Percentiles rank a stretch among this genome's conserved stretches.
phyloP scores from a whole-genome alignment of 2,888 invertebrate species.

The Metopia argyrocephala region DNA sequence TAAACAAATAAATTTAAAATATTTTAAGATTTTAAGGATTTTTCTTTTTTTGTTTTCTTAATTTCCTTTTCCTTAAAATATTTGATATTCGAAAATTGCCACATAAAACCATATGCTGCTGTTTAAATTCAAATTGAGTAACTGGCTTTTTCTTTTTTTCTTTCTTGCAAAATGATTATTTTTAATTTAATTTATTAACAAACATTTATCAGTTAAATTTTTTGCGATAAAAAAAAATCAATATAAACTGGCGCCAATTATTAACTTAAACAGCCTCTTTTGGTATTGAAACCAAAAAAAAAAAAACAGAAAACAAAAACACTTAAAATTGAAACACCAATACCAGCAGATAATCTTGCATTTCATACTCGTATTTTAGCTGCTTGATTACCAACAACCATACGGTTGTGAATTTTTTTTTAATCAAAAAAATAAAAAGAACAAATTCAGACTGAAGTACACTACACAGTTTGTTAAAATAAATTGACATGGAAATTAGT shows the following conservation, averaged over 20 bases:
- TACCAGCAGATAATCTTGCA: no score
- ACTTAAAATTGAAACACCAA: no score
- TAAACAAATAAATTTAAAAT: background rate
- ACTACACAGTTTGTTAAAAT: conserved; percentile 70
- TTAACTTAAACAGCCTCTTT: conserved; percentile 49
- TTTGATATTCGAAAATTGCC: background rate
- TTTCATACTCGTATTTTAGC: no score
- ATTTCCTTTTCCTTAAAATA: background rate
- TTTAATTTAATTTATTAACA: conserved; percentile 56
- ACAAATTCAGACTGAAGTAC: background rate
- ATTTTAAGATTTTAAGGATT: background rate
- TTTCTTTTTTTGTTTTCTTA: background rate
- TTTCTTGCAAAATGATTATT: background rate
- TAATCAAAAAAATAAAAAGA: background rate
- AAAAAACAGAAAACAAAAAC: background rate
- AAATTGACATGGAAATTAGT: conserved; percentile 77
- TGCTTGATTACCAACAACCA: no score
- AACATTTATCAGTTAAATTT: conserved; percentile 58
- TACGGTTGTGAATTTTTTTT: background rate
- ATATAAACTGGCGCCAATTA: conserved; percentile 62
- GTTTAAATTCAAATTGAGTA: conserved; percentile 39
- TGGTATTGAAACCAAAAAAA: background rate
- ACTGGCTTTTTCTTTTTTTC: conserved; percentile 9
- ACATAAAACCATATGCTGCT: conserved; percentile 9
- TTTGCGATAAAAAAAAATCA: conserved; percentile 60